These are phyloP conservation scores for Conger conger DNA, from an alignment of 2,113 vertebrate genomes.

Conservation along the genomic window DNA sequence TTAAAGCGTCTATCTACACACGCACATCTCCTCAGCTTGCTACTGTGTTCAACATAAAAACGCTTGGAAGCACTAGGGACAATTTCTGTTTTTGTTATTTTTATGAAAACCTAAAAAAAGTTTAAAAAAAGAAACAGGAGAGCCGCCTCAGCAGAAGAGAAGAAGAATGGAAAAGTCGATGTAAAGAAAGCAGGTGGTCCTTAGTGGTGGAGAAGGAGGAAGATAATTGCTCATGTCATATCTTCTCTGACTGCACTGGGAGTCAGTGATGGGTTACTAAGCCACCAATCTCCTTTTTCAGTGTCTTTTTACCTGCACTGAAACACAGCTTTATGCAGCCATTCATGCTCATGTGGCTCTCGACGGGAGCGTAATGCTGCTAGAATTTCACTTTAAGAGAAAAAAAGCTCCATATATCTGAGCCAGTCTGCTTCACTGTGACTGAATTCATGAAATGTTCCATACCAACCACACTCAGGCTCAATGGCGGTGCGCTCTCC, in stretches of 20 bases:
- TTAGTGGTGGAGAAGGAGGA: not conserved
- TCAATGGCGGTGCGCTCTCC: not conserved
- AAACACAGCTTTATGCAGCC: not conserved
- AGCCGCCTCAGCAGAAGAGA: not conserved
- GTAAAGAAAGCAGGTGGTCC: not conserved
- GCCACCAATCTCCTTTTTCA: not conserved
- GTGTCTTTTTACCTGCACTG: not conserved
- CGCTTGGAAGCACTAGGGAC: not conserved
- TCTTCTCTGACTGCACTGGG: not conserved
- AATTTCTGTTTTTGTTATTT: too few relatives aligned
- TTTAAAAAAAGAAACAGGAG: not conserved
- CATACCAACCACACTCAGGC: not conserved
- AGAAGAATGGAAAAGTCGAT: not conserved
- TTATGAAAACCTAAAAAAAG: too few relatives aligned
- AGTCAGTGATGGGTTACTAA: not conserved
- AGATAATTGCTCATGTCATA: not conserved
- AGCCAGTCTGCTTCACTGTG: not conserved
- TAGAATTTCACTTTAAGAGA: not conserved
- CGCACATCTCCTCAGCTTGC: not conserved
- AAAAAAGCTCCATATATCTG: not conserved
- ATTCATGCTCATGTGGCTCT: not conserved
- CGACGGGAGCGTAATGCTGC: not conserved
- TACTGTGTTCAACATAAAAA: not conserved
- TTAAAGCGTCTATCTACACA: not conserved
- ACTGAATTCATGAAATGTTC: not conserved